Conservation (phyloP, 2,113 vertebrate genomes). For the Indicator maculatus region DNA sequence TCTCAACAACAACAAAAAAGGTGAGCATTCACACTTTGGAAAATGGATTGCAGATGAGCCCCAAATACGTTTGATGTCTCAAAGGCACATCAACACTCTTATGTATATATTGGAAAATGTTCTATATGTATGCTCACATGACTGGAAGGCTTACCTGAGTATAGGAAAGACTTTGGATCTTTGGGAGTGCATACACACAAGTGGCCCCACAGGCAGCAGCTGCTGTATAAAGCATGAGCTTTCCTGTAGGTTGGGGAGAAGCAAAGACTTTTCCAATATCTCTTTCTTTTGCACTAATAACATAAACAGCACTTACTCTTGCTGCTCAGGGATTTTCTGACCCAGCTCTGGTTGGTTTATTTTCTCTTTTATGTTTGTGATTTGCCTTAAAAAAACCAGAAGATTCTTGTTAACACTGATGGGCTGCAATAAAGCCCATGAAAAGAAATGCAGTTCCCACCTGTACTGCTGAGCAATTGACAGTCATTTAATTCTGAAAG, state of each 20-base stretch:
- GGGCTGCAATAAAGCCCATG: neutral
- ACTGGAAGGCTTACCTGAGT: neutral
- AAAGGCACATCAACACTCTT: neutral
- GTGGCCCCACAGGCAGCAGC: neutral
- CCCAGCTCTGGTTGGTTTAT: neutral
- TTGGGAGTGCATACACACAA: fast-evolving
- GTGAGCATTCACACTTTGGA: neutral
- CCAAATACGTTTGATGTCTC: neutral
- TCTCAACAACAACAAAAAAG: constrained; percentile 14
- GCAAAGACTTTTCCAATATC: neutral
- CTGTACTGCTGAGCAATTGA: neutral
- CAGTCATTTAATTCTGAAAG: neutral
- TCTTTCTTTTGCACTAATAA: neutral
- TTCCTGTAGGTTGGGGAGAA: neutral
- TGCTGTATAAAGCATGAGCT: neutral
- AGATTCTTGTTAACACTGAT: neutral
- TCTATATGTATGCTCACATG: neutral
- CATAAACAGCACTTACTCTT: neutral
- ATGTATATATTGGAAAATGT: neutral
- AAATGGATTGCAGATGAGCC: constrained; percentile 30
- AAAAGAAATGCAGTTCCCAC: neutral
- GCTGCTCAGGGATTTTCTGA: neutral
- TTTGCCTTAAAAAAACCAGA: neutral
- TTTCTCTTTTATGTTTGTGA: neutral
- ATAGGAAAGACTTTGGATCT: neutral